Base-by-base conservation (phyloP, 2,113 vertebrate species). In the Manacus vitellinus region DNA sequence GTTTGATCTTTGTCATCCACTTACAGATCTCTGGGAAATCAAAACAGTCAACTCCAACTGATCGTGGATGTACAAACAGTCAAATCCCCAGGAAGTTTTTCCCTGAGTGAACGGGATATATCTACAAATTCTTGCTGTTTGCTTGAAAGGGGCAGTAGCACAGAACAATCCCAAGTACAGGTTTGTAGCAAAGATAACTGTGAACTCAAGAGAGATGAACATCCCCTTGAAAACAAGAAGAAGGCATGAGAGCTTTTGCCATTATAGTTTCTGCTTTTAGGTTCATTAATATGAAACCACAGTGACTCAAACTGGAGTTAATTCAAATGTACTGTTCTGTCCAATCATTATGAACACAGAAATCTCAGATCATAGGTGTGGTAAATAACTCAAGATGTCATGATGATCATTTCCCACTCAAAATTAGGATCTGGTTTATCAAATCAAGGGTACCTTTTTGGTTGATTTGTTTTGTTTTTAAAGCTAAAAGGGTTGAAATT, bases 31-130 rank as follows among this genome's bases (percentile, higher is more conserved):
- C 35, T 68, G 35, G 24, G 54, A 89, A 66, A 79, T 68, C 25
- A 51, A 84, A 72, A 33, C 37, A 56, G 14, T 39, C 14, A 35
- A 20, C 7, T 74, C 11, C 46, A 61, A 25, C 21, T 44, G 10
- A 76, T 72, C 43, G 14, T 14, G 43, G 44, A 28, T 81, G 14
- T 3, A 2, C 63, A 47, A 43, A 37, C 13, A 43, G 15, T 25
- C 59, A 86, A 89, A 39, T 1, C 8, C 3, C 19, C 13, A 28
- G 59, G 12, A 80, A 12, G 2, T 16, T 63, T 51, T 44, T 58
- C 30, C 25, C 14, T 1, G 3, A 37, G 19, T 1, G 2, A 4
- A 3, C 5, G 27, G n/a, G 3, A 15, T 52, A 21, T 20, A 6
- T 43, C 43, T 80, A 54, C 4, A 37, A 79, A 67, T 41, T 67